These are phyloP conservation scores for Trachymyrmex septentrionalis DNA, from an alignment of 1,140 invertebrate genomes.

Conservation along the genomic window DNA sequence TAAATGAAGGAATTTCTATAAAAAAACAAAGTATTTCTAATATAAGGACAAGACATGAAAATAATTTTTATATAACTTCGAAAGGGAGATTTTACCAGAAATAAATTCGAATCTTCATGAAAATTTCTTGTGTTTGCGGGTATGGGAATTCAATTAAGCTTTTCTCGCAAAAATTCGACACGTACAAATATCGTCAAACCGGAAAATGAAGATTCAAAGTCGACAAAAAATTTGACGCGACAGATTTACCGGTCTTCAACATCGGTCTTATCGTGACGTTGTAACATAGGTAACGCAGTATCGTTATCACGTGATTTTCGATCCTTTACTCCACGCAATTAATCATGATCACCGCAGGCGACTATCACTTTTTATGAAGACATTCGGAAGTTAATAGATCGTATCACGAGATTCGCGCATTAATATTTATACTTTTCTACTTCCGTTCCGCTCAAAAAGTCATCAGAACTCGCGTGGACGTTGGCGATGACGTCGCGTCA, in stretches of 20 bases:
- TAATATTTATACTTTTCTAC: conserved; percentile 48
- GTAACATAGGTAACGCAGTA: conserved; percentile 9
- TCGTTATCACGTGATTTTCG: conserved; percentile 14
- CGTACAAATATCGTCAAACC: conserved; percentile 4
- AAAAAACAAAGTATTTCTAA: not conserved
- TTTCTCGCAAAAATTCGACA: conserved; percentile 2
- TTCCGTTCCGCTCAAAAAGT: conserved; percentile 45
- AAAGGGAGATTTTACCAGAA: not conserved
- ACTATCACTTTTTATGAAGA: conserved; percentile 21
- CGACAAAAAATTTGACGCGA: conserved; percentile 25
- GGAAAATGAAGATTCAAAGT: conserved; percentile 11
- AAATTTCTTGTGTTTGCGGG: conserved; percentile 35
- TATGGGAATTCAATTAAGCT: conserved; percentile 55
- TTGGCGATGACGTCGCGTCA: conserved; percentile 68
- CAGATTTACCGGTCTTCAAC: conserved; percentile 9
- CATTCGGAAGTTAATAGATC: conserved; percentile 43
- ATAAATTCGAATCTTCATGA: not conserved
- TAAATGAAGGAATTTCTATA: not conserved
- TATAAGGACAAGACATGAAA: conserved; percentile 18
- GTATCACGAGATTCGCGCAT: conserved; percentile 12
- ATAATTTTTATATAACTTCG: conserved; percentile 23
- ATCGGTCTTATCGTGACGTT: conserved; percentile 16
- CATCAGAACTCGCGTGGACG: conserved; percentile 25
- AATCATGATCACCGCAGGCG: conserved; percentile 18
- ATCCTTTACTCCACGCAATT: not conserved